These are phyloP conservation scores for Mamestra configurata DNA, from an alignment of 1,140 invertebrate genomes.

Conservation along the genomic window DNA sequence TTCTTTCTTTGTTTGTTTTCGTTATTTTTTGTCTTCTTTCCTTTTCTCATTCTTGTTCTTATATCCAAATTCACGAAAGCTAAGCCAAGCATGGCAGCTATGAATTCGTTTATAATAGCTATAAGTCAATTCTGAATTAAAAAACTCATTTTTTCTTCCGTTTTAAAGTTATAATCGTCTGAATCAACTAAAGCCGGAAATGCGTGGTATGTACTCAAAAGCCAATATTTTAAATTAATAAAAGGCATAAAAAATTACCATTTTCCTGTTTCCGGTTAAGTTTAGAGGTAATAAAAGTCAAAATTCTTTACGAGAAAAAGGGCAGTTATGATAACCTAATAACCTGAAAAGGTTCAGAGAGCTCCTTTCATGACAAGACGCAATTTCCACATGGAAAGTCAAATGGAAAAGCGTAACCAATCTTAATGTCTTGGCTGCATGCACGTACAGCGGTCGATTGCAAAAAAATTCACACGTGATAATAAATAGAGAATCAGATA, in stretches of 20 bases:
- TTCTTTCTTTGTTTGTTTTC: background rate
- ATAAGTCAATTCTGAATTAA: background rate
- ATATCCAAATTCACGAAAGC: no score
- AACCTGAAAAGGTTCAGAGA: conserved; percentile 75
- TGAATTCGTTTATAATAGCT: background rate
- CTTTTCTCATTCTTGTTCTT: background rate
- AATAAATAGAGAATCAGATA: conserved; percentile 53
- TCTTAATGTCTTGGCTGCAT: conserved; percentile 82
- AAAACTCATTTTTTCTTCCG: background rate
- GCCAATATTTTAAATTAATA: conserved; percentile 37
- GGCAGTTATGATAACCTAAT: conserved; percentile 77
- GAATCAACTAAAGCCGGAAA: background rate
- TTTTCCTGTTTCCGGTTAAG: conserved; percentile 37
- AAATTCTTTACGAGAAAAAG: conserved; percentile 61
- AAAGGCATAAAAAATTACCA: conserved; percentile 30
- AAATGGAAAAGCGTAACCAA: conserved; percentile 78
- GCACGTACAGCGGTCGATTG: conserved; percentile 71
- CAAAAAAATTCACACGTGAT: conserved; percentile 64
- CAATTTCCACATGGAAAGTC: conserved; percentile 82
- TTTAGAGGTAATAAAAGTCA: conserved; percentile 55
- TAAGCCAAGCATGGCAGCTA: no score
- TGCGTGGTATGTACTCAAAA: background rate
- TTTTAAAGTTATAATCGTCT: background rate
- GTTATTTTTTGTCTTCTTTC: background rate
- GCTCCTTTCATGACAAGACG: conserved; percentile 82